phyloP scores from a whole-genome alignment of 1,140 invertebrate genomes.

The Atta cephalotes region DNA sequence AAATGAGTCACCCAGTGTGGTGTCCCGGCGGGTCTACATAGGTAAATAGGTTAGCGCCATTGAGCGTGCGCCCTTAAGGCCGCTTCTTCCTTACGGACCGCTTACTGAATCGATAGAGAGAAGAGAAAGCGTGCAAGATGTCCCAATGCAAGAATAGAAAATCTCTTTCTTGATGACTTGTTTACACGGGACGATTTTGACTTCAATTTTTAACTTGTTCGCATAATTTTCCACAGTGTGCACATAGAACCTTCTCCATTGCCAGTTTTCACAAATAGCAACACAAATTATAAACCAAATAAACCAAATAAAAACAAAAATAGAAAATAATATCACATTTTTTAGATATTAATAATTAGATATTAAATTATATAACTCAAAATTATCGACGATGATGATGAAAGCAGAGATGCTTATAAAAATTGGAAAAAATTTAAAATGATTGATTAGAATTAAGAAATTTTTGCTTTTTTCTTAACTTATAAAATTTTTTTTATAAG shows the following conservation, averaged over 20 bases:
- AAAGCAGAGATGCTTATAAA: not conserved
- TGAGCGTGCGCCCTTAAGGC: slow-evolving; percentile 79
- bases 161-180: not conserved
- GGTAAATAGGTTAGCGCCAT: slow-evolving; percentile 76
- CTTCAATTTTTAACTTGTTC: slow-evolving; percentile 21
- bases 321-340: not conserved
- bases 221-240: not conserved
- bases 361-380: not conserved
- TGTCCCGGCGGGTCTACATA: slow-evolving; percentile 61
- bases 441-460: not conserved
- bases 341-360: not conserved
- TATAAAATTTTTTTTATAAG: not conserved
- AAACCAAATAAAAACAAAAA: not conserved
- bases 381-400: not conserved
- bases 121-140: slow-evolving; percentile 73
- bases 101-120: slow-evolving; percentile 78
- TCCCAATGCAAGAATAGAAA: slow-evolving; percentile 64
- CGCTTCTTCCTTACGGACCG: slow-evolving; percentile 76
- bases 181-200: slow-evolving; percentile 6
- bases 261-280: not conserved
- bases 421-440: not conserved
- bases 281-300: not conserved
- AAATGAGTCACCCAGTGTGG: slow-evolving; percentile 62
- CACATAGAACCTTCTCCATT: not conserved
- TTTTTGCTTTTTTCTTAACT: not conserved